Evolutionary conservation across 2,113 vertebrate genomes (phyloP).

Genomic region (Sigmodon hispidus): DNA sequence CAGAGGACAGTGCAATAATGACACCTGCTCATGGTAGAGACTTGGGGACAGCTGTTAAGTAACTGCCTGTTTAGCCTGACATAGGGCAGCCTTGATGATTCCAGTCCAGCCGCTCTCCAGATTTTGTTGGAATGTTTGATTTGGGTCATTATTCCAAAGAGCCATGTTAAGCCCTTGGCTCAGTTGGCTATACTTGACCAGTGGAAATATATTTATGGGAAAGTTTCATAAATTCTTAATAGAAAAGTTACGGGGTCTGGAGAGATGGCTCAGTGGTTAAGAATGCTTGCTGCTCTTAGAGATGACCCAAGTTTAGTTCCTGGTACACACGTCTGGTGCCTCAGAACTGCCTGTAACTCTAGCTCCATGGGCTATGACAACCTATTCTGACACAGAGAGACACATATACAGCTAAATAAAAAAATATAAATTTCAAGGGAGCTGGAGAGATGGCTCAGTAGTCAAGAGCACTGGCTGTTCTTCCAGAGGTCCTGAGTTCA

Average conservation of each 20-base stretch:
- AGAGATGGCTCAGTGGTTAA: neutral
- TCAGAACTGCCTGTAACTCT: neutral
- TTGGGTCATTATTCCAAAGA: neutral
- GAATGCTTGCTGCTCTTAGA: neutral
- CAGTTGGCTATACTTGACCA: neutral
- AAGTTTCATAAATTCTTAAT: neutral
- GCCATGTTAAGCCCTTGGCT: neutral
- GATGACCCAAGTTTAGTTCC: neutral
- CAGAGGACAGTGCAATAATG: too few species aligned
- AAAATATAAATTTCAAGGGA: neutral
- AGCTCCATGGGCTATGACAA: neutral
- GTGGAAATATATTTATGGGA: neutral
- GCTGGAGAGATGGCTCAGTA: too few species aligned
- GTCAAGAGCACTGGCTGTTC: too few species aligned
- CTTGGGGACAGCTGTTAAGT: neutral
- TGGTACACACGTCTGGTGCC: neutral
- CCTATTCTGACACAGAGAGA: neutral
- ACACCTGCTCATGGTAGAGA: neutral
- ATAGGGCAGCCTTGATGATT: neutral
- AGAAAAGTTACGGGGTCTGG: neutral
- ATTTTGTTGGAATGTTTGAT: neutral
- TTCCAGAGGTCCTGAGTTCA: too few species aligned
- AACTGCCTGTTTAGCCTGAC: neutral
- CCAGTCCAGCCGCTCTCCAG: neutral
- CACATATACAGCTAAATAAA: neutral